Evolutionary conservation across 2,113 vertebrate genomes (phyloP), one percentile per base, ranked within the genome.

Genomic region (Epinephelus lanceolatus): DNA sequence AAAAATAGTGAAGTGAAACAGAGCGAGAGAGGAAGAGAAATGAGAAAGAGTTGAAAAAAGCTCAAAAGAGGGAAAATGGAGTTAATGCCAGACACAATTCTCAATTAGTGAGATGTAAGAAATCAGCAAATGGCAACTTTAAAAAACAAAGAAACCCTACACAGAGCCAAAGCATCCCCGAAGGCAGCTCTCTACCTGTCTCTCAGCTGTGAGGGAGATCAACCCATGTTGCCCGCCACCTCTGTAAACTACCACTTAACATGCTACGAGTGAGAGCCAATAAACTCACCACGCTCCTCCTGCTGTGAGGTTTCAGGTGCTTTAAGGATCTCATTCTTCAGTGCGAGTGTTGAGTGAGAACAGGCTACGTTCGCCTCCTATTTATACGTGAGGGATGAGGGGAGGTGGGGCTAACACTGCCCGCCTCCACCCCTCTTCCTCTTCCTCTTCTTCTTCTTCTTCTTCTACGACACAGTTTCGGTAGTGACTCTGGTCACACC

Each of bases 251-350:
- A 42, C 57, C 45, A 37, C 49, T 62, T 25, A 65, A 72, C 74
- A 80, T 76, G 84, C 77, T 84, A 80, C 9, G 14, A 81, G 72
- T 13, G 57, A 74, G 76, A 72, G 71, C 51, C 72, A 52, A 17
- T 76, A 59, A 92, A 95, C 95, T 95, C 92, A 95, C 95, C 95
- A 89, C 91, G 66, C 90, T 95, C 89, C 92, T 93, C 93, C 91
- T 94, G 93, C 88, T 93, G 88, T 95, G 94, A 88, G 91, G 94
- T 74, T 95, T 95, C 91, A 95, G 94, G 94, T 95, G 95, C 94
- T 95, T 95, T 84, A 95, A 92, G 89, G 94, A 95, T 78, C 94
- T 94, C 94, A 95, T 95, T 89, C 92, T 94, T 86, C 89, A 73
- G 75, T 45, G 72, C 51, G 63, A 89, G 87, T 91, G 88, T 74